Conservation (phyloP, 1,140 invertebrate species). For the Hypsibius dujardini region DNA sequence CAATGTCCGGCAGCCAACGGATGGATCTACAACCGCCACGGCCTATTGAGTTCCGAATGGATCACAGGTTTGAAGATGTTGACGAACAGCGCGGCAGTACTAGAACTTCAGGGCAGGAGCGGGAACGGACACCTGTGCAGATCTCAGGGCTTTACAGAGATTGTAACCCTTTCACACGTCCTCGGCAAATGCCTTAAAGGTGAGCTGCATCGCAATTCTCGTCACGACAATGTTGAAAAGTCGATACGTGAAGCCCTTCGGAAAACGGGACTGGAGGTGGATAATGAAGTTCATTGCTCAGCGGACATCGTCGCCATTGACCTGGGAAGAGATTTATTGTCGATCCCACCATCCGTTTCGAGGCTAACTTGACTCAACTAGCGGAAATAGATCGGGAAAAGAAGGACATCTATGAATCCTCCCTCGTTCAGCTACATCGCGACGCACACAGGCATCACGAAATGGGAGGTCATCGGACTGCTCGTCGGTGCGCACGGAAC, state of each 20-base stretch:
- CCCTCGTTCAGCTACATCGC: background rate
- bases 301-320: constrained; percentile 9
- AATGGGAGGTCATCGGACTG: background rate
- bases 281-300: background rate
- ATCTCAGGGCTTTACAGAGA: background rate
- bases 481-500: background rate
- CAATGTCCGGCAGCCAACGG: background rate
- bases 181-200: background rate
- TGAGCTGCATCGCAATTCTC: background rate
- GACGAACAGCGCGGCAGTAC: background rate
- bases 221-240: background rate
- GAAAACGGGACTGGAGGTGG: background rate
- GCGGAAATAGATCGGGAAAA: background rate
- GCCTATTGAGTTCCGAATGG: background rate
- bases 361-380: background rate
- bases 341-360: background rate
- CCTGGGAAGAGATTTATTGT: background rate
- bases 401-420: constrained; percentile 3
- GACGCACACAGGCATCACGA: background rate
- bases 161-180: background rate
- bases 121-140: background rate
- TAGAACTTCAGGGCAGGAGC: background rate
- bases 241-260: background rate
- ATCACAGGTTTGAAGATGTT: background rate
- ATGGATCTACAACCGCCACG: constrained; percentile 3